A percentile compares a stretch with the other conserved stretches of the same genome.
These are phyloP conservation scores for Sprattus sprattus DNA, from an alignment of 2,113 vertebrate species.

Conservation along the genomic window DNA sequence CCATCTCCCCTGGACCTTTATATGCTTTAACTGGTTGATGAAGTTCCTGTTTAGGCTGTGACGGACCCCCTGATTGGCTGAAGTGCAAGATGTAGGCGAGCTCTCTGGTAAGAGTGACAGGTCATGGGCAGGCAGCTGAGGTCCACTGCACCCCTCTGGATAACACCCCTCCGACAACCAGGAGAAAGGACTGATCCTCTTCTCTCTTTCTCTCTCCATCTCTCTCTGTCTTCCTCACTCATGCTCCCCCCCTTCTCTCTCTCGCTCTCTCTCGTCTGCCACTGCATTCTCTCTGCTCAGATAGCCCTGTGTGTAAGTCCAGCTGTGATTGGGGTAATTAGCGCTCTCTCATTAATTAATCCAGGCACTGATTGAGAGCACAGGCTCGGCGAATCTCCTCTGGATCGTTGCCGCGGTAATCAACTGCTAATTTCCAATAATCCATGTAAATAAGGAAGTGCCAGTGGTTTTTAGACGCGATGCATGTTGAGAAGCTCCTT, in stretches of 20 bases:
- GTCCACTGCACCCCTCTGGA: too few relatives aligned
- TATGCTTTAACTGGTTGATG: too few relatives aligned
- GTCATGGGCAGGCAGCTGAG: too few relatives aligned
- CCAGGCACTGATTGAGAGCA: constrained; percentile 59
- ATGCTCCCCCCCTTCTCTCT: not conserved
- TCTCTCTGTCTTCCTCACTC: not conserved
- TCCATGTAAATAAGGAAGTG: constrained; percentile 25
- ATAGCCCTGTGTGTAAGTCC: constrained; percentile 57
- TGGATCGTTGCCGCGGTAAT: constrained; percentile 49
- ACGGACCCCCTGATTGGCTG: too few relatives aligned
- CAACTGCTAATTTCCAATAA: constrained; percentile 45
- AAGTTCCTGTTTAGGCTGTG: too few relatives aligned
- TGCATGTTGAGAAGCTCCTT: constrained; percentile 26
- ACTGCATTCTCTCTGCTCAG: not conserved
- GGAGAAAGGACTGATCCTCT: too few relatives aligned
- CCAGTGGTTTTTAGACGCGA: constrained; percentile 25
- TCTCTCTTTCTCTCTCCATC: not conserved
- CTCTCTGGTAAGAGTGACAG: too few relatives aligned
- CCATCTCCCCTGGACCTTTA: too few relatives aligned
- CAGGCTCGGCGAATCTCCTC: constrained; percentile 39
- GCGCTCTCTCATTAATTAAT: constrained; percentile 71
- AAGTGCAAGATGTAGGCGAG: too few relatives aligned
- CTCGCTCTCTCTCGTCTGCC: not conserved
- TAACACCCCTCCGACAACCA: too few relatives aligned
- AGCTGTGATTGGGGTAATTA: constrained; percentile 69